These are phyloP conservation scores for Cyclargus thomasi DNA, from an alignment of 1,140 invertebrate genomes.

Conservation along the genomic window DNA sequence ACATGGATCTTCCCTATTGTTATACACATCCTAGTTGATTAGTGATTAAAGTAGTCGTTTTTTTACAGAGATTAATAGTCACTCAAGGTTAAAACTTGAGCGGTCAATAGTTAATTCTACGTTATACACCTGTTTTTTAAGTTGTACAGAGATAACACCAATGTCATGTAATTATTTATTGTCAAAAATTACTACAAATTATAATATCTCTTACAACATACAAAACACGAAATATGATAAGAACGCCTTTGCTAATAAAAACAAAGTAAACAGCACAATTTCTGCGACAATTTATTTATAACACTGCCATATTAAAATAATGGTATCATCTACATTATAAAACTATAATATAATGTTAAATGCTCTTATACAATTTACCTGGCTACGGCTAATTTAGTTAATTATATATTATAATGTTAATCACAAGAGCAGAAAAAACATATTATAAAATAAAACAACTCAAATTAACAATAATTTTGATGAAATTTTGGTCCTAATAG, in stretches of 20 bases:
- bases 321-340: conserved; percentile 66
- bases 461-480: conserved; percentile 56
- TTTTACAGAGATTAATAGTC: too few species aligned
- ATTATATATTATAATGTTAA: conserved; percentile 59
- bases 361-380: conserved; percentile 64
- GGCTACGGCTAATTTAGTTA: conserved; percentile 50
- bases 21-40: too few species aligned
- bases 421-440: conserved; percentile 59
- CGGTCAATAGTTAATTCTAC: too few species aligned
- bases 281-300: conserved; percentile 59
- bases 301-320: conserved; percentile 73
- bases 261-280: conserved; percentile 39
- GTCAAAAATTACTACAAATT: conserved; percentile 43
- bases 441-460: conserved; percentile 64
- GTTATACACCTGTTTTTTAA: too few species aligned
- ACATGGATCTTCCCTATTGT: too few species aligned
- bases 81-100: too few species aligned
- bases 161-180: conserved; percentile 38
- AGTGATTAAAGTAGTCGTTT: too few species aligned
- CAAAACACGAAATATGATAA: conserved; percentile 38
- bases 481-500: conserved; percentile 64
- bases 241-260: conserved; percentile 31
- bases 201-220: conserved; percentile 39
- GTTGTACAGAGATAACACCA: conserved; percentile 13
- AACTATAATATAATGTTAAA: conserved; percentile 59